A percentile compares a stretch with the other conserved stretches of the same genome.
Evolutionary conservation across 2,888 invertebrate species (phyloP).

Genomic region (Ethmia dodecea): DNA sequence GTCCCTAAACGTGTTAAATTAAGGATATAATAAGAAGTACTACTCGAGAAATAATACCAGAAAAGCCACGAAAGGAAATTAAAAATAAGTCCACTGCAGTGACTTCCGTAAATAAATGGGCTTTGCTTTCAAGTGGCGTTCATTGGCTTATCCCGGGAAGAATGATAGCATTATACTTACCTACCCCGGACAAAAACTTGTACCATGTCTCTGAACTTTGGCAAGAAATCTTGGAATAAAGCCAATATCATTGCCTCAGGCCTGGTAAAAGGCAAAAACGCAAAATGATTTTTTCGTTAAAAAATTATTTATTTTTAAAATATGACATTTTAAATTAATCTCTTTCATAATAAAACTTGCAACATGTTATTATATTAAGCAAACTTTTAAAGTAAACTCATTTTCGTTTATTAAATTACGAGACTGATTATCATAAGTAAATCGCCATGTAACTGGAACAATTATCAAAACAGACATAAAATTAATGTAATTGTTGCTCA

Average conservation of each 20-base stretch:
- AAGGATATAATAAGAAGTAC: conserved; percentile 43
- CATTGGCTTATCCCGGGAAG: conserved; percentile 66
- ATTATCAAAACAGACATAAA: conserved; percentile 11
- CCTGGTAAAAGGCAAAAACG: conserved; percentile 40
- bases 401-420: too few relatives aligned
- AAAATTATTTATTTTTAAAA: too few relatives aligned
- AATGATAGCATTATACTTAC: conserved; percentile 64
- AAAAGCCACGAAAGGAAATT: conserved; percentile 38
- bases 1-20: too few relatives aligned
- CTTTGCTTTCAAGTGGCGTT: conserved; percentile 63
- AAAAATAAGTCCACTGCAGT: conserved; percentile 55
- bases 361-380: too few relatives aligned
- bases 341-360: not conserved
- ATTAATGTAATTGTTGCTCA: conserved; percentile 10
- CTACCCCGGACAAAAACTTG: conserved; percentile 57
- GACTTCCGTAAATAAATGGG: conserved; percentile 59
- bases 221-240: conserved; percentile 60
- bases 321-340: not conserved
- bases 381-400: conserved; percentile 12
- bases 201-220: conserved; percentile 70
- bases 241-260: conserved; percentile 61
- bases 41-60: too few relatives aligned
- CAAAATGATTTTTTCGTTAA: conserved; percentile 28
- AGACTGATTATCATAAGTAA: conserved; percentile 7
- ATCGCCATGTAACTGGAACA: conserved; percentile 18